A percentile compares a stretch with the other conserved stretches of the same genome.
These are phyloP conservation scores for Acrossocheilus wenchowensis DNA, from an alignment of 2,797 vertebrate species.

Conservation along the genomic window DNA sequence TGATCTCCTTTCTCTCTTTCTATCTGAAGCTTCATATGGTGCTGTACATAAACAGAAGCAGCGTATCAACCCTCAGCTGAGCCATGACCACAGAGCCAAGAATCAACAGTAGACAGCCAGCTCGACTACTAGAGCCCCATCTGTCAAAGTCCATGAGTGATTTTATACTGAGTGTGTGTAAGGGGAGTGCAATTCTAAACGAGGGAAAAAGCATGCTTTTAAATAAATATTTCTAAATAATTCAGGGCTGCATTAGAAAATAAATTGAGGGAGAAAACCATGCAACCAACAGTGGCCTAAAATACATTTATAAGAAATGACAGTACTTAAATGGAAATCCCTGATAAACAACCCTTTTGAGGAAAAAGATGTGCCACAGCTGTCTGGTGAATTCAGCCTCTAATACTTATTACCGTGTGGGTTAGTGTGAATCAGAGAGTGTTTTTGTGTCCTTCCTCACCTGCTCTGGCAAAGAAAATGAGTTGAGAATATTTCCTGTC, in stretches of 20 bases:
- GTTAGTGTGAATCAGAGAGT: neutral
- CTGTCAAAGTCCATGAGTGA: conserved; percentile 59
- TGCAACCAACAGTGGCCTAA: neutral
- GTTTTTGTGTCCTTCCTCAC: conserved; percentile 4
- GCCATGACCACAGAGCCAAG: conserved; percentile 54
- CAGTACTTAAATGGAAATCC: neutral
- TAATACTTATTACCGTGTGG: neutral
- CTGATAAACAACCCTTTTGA: neutral
- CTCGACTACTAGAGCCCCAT: conserved; percentile 63
- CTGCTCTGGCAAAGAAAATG: conserved; percentile 1
- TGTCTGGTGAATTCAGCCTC: neutral
- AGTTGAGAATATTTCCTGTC: conserved; percentile 16
- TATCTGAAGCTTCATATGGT: conserved; percentile 6
- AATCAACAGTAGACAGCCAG: conserved; percentile 57
- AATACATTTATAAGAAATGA: neutral
- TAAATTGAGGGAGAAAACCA: neutral
- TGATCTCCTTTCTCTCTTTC: conserved; percentile 7
- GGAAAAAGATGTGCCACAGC: neutral
- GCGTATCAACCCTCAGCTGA: conserved; percentile 8
- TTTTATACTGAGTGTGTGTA: conserved; percentile 35
- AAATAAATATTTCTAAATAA: neutral
- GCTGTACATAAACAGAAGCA: conserved; percentile 21
- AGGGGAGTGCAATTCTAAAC: conserved; percentile 40
- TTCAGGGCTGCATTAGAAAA: neutral
- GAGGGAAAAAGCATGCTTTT: neutral